Evolutionary conservation across 2,113 vertebrate genomes (phyloP).

Genomic region (Spilogale gracilis): DNA sequence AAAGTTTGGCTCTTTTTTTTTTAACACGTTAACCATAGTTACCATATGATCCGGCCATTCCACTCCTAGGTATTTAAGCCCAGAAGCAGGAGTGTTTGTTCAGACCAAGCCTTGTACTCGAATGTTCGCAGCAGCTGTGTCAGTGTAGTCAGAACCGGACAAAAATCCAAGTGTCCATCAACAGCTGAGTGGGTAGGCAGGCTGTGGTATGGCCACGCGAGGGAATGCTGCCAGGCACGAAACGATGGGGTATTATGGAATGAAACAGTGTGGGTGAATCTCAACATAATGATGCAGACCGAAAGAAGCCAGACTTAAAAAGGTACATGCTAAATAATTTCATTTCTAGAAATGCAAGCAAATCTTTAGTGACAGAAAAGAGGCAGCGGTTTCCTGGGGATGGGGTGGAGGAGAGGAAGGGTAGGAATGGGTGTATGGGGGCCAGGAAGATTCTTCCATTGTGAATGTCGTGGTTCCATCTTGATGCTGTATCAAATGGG

Average conservation of each 20-base stretch:
- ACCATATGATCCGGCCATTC: not conserved
- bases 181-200: no score
- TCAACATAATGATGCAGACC: not conserved
- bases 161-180: not conserved
- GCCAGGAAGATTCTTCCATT: not conserved
- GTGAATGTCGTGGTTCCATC: not conserved
- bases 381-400: not conserved
- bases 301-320: not conserved
- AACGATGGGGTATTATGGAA: not conserved
- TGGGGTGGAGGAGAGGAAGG: not conserved
- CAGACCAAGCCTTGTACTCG: not conserved
- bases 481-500: not conserved
- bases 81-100: not conserved
- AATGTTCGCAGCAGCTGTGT: not conserved
- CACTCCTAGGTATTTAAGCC: not conserved
- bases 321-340: not conserved
- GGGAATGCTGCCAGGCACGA: not conserved
- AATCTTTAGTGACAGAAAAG: not conserved
- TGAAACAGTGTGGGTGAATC: not conserved
- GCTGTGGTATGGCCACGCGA: rapidly evolving
- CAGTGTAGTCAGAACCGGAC: not conserved
- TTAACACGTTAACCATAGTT: not conserved
- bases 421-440: not conserved
- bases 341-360: not conserved
- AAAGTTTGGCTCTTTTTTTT: not conserved